Base-by-base conservation (phyloP, 92 coral and sea anemone genomes). In the Porites lobata region DNA sequence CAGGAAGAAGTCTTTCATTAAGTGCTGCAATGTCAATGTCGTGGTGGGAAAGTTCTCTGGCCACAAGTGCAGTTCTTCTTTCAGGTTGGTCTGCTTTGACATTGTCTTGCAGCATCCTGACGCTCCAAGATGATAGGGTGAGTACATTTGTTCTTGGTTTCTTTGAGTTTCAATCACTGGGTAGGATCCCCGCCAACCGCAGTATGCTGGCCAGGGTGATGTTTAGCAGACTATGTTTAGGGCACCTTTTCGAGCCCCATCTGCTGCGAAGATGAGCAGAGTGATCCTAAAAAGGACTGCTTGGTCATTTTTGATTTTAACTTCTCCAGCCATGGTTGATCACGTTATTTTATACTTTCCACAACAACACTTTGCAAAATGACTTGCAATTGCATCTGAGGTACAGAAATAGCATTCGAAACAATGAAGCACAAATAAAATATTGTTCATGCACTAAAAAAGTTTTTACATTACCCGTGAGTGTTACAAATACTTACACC, bases 241-340 rank as follows among this genome's bases (percentile, higher is more conserved):
- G 94, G 90, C 90, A 88, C 90, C 86, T 92, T 91, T 91, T 88
- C 82, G 83, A 91, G 83, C 67, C 93, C 82, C 77, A 64, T 89
- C 86, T 52, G 81, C 87, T 38, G 47, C 65, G 83, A 75, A 82
- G 93, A 78, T 72, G 90, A 90, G 90, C 93, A 90, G 93, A 79
- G 90, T 90, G 52, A 47, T 90, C 93, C 93, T 90, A 65, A 90
- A 90, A 76, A 90, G 86, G 87, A 87, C 90, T 90, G 93, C 90
- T 90, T 69, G 20, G 84, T 72, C 85, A 29, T 77, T 70, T 90
- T 86, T 29, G 38, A 29, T 29, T 29, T 29, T 29, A 29, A 29
- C 38, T 29, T 29, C 38, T 29, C 3, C 38, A 29, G 38, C 38
- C 38, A 2, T 29, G 38, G 38, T 29, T 29, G 38, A 29, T 29